phyloP scores from a whole-genome alignment of 1,140 invertebrate genomes.

The Whitmania pigra region DNA sequence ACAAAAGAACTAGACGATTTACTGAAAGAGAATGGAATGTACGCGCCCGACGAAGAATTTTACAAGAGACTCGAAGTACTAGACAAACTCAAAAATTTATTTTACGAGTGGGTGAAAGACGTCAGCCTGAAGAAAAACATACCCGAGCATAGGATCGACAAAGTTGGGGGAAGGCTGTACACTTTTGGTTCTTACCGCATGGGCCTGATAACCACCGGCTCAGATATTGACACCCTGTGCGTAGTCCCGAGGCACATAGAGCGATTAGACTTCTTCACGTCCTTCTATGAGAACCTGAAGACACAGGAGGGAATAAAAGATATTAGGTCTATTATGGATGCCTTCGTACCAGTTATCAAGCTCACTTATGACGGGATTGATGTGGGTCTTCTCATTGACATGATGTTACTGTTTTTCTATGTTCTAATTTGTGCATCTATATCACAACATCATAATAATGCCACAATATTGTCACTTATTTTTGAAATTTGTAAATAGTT shows the following conservation, averaged over 20 bases:
- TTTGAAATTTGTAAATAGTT: too few relatives aligned
- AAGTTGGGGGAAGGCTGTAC: conserved; percentile 88
- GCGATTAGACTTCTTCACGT: conserved; percentile 80
- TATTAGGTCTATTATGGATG: conserved; percentile 81
- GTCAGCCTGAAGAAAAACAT: conserved; percentile 32
- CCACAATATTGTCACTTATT: too few relatives aligned
- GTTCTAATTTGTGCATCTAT: too few relatives aligned
- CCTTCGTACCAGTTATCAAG: conserved; percentile 97
- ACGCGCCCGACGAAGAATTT: conserved; percentile 53
- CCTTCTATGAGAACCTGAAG: conserved; percentile 82
- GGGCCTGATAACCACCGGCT: conserved; percentile 81
- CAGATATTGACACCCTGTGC: conserved; percentile 97
- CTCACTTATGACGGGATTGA: conserved; percentile 98
- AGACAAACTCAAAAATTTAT: conserved; percentile 13
- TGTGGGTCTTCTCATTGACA: conserved; percentile 31
- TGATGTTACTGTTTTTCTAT: too few relatives aligned
- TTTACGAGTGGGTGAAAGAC: conserved; percentile 12
- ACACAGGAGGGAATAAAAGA: conserved; percentile 73
- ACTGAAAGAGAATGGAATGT: conserved; percentile 1
- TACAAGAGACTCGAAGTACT: neutral
- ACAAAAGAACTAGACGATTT: conserved; percentile 70
- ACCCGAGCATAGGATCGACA: conserved; percentile 39
- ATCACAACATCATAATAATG: too few relatives aligned
- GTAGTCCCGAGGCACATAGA: conserved; percentile 91
- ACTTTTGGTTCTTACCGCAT: conserved; percentile 90